Evolutionary conservation across 2,888 invertebrate species (phyloP).

Genomic region (Thymelicus sylvestris): DNA sequence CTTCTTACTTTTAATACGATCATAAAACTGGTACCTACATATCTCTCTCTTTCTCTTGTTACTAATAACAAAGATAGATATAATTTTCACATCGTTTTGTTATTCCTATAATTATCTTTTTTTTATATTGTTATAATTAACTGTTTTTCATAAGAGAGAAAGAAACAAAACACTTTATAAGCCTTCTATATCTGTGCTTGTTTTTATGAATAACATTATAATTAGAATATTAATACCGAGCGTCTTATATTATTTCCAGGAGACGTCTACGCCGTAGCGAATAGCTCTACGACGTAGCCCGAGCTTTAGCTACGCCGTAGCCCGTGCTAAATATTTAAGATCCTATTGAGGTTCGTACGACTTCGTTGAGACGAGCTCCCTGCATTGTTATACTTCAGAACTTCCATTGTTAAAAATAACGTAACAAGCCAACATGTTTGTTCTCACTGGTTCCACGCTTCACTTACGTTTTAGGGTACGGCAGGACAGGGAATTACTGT

Average conservation of each 20-base stretch:
- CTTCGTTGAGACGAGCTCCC: conserved; percentile 34
- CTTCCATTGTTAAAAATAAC: conserved; percentile 33
- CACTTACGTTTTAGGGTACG: conserved; percentile 22
- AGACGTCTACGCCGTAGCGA: conserved; percentile 15
- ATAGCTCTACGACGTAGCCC: conserved; percentile 17
- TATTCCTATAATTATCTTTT: too few relatives aligned
- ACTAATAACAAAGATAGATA: background rate
- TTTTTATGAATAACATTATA: too few relatives aligned
- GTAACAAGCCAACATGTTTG: conserved; percentile 32
- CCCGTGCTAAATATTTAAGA: conserved; percentile 36
- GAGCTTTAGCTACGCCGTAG: conserved; percentile 29
- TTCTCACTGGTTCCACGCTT: conserved; percentile 25
- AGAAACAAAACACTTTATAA: too few relatives aligned
- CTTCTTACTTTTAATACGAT: background rate
- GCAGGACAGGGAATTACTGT: background rate
- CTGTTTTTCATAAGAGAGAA: too few relatives aligned
- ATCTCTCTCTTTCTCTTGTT: background rate
- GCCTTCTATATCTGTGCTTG: too few relatives aligned
- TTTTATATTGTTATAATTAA: too few relatives aligned
- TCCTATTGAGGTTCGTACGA: conserved; percentile 36
- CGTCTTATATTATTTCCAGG: background rate
- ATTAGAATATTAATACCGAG: too few relatives aligned
- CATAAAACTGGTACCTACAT: background rate
- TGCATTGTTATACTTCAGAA: conserved; percentile 36
- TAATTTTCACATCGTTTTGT: background rate